A percentile compares a stretch with the other conserved stretches of the same genome.
Evolutionary conservation across 2,797 vertebrate genomes (phyloP).

Genomic region (Lagocephalus sceleratus): DNA sequence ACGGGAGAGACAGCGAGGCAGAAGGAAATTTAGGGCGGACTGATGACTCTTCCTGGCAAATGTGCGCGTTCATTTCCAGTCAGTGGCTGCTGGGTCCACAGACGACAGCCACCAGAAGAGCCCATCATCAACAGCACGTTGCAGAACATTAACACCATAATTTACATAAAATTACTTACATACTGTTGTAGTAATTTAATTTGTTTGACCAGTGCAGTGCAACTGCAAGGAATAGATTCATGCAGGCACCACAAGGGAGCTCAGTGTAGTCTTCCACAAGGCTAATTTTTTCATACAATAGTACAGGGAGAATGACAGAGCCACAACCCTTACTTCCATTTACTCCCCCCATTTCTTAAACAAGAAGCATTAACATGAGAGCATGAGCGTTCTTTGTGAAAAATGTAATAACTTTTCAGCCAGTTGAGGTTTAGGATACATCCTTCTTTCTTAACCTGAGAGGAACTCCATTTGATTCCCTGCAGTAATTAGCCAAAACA

Average conservation of each 20-base stretch:
- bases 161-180: slow-evolving; percentile 97
- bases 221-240: slow-evolving; percentile 84
- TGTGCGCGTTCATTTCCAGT: slow-evolving; percentile 61
- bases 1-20: not conserved
- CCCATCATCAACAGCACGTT: slow-evolving; percentile 80
- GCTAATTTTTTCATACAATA: slow-evolving; percentile 72
- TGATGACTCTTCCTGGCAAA: slow-evolving; percentile 63
- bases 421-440: too few species aligned
- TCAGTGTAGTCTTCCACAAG: slow-evolving; percentile 81
- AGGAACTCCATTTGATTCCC: too few species aligned
- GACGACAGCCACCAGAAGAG: slow-evolving; percentile 76
- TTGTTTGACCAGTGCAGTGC: slow-evolving; percentile 87
- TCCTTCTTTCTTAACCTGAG: too few species aligned
- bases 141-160: slow-evolving; percentile 94
- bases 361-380: slow-evolving; percentile 18
- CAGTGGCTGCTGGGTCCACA: slow-evolving; percentile 64
- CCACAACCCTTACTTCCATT: slow-evolving; percentile 62
- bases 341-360: slow-evolving; percentile 34
- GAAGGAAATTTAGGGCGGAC: slow-evolving; percentile 47
- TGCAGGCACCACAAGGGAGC: slow-evolving; percentile 76
- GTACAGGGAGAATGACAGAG: slow-evolving; percentile 60
- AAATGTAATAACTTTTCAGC: not conserved
- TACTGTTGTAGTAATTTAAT: slow-evolving; percentile 91
- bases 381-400: not conserved
- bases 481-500: too few species aligned